A percentile compares a stretch with the other conserved stretches of the same genome.
Conservation (phyloP, 2,888 invertebrate species). For the Temnothorax rugatulus region DNA sequence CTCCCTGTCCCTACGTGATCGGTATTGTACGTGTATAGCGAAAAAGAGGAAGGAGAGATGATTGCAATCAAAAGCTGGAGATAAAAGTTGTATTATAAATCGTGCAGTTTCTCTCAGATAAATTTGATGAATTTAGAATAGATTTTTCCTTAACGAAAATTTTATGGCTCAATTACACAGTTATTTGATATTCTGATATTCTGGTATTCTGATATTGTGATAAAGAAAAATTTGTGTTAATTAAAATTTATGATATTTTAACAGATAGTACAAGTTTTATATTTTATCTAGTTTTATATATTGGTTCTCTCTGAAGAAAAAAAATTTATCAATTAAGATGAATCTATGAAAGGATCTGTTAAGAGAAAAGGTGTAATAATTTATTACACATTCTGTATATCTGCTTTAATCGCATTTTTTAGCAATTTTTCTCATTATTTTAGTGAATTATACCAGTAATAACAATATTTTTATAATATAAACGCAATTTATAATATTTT, state of each 20-base stretch:
- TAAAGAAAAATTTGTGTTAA: neutral
- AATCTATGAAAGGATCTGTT: neutral
- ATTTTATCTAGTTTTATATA: conserved; percentile 3
- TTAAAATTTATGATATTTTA: neutral
- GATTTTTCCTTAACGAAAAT: neutral
- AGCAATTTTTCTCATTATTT: neutral
- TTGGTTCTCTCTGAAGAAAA: neutral
- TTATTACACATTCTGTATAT: neutral
- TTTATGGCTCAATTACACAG: neutral
- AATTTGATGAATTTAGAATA: neutral
- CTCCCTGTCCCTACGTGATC: conserved; percentile 11
- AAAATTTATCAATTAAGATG: neutral
- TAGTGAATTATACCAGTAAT: neutral
- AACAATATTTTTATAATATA: neutral
- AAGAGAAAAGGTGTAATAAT: neutral
- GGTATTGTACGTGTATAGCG: neutral
- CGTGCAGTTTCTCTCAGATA: neutral
- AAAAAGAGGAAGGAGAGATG: neutral
- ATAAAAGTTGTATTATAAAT: neutral
- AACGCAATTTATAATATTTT: neutral
- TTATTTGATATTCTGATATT: conserved; percentile 5
- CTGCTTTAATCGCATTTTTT: neutral
- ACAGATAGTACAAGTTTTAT: conserved; percentile 28
- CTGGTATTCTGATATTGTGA: neutral
- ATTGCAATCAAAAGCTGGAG: neutral